Percentiles rank a stretch among this genome's conserved stretches.
These are phyloP conservation scores for Xenus cinereus DNA, from an alignment of 2,113 vertebrate genomes.

Conservation along the genomic window DNA sequence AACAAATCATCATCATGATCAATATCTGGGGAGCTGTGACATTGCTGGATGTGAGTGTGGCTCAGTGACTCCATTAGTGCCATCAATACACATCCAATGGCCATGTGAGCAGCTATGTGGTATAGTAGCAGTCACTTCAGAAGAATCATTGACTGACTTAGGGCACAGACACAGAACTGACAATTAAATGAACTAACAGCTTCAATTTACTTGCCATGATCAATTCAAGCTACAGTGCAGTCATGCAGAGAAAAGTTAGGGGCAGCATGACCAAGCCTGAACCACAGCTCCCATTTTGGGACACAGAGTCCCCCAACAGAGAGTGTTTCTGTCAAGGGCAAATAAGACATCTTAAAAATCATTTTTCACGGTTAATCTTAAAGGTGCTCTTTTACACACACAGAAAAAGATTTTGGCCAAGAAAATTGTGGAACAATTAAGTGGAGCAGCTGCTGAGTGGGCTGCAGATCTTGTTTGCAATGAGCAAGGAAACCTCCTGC, in stretches of 20 bases:
- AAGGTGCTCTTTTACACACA: neutral
- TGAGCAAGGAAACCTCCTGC: neutral
- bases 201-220: neutral
- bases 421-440: neutral
- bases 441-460: neutral
- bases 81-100: conserved; percentile 14
- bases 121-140: neutral
- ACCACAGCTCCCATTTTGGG: neutral
- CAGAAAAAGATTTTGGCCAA: neutral
- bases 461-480: neutral
- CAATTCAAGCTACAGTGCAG: neutral
- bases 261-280: neutral
- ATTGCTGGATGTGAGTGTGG: neutral
- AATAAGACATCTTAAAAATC: neutral
- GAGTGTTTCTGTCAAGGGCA: neutral
- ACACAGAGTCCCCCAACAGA: neutral
- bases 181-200: conserved; percentile 38
- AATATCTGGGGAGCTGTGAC: neutral
- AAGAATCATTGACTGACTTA: conserved; percentile 29
- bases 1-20: neutral
- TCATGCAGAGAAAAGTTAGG: neutral
- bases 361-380: neutral
- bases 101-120: neutral
- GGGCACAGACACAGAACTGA: conserved; percentile 19
- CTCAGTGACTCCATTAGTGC: conserved; percentile 12